Base-by-base conservation (phyloP, 2,888 invertebrate genomes). In the Watsonalla cultraria region DNA sequence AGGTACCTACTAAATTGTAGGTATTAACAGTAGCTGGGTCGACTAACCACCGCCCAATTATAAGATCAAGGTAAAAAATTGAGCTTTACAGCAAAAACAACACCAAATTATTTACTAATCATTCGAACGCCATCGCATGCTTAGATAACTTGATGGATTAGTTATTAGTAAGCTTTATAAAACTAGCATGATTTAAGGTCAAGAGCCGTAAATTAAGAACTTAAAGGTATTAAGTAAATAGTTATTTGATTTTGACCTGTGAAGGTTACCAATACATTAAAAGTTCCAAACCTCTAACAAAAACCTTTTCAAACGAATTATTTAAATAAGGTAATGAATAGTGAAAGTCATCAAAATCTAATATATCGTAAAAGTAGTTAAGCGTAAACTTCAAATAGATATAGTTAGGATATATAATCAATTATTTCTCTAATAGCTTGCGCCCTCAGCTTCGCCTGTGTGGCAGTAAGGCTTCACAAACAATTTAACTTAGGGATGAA, bases 81-180 rank as follows among this genome's bases (percentile, higher is more conserved):
- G 42, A 11, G 0, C 11, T 42, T 11, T 49, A 14, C 37, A 42
- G 37, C 11, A 49, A 49, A 49, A 37, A 37, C 14, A 11, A 15
- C 8, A n/a, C 37, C 15, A 37, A 37, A 14, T 37, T 37, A 37
- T 48, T 48, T 35, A 48, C 35, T 55, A 52, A 53, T 47, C 55
- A 54, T 51, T 54, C 47, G 54, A 52, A 47, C 45, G 14, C 37
- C 52, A 58, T 63, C 59, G 63, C 65, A 65, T 59, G 65, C 59
- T 42, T 52, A 57, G 55, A 54, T 51, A 49, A 49, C 49, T 65
- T 68, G 70, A 68, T 69, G 65, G 70, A 68, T 69, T 69, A 52
- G 65, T 51, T 48, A 49, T 47, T 54, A 11, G 42, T 42, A 11
- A 8, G 52, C 45, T 59, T 58, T 62, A 57, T 46, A 60, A 56